phyloP scores from a whole-genome alignment of 2,113 vertebrate genomes.

The Grammomys surdaster region DNA sequence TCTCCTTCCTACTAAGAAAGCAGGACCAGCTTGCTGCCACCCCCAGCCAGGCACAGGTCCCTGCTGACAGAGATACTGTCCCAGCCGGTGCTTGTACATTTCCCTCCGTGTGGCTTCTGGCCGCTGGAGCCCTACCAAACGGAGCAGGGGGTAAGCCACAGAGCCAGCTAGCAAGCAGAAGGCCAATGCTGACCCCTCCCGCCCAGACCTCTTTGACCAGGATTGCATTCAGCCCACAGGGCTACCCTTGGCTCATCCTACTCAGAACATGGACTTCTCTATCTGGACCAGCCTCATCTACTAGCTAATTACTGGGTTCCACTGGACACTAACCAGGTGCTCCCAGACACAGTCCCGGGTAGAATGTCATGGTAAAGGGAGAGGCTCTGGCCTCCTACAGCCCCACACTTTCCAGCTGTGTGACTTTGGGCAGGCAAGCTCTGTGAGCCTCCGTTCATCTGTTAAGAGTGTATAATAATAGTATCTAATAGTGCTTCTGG shows the following conservation, averaged over 20 bases:
- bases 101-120: background rate
- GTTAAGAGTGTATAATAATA: background rate
- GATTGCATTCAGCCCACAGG: background rate
- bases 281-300: background rate
- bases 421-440: background rate
- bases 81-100: background rate
- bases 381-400: background rate
- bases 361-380: background rate
- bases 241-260: background rate
- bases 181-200: background rate
- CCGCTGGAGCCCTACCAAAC: background rate
- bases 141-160: background rate
- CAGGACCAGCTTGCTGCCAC: constrained; percentile 14
- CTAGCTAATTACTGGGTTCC: background rate
- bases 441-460: constrained; percentile 2
- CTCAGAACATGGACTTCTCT: background rate
- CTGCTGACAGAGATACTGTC: background rate
- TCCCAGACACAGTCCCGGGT: background rate
- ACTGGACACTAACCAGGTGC: background rate
- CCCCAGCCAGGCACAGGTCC: background rate
- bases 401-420: background rate
- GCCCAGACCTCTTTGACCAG: background rate
- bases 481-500: background rate
- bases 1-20: constrained; percentile 34
- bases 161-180: constrained; percentile 14